phyloP scores from a whole-genome alignment of 2,888 invertebrate species.

The Sympetrum striolatum region DNA sequence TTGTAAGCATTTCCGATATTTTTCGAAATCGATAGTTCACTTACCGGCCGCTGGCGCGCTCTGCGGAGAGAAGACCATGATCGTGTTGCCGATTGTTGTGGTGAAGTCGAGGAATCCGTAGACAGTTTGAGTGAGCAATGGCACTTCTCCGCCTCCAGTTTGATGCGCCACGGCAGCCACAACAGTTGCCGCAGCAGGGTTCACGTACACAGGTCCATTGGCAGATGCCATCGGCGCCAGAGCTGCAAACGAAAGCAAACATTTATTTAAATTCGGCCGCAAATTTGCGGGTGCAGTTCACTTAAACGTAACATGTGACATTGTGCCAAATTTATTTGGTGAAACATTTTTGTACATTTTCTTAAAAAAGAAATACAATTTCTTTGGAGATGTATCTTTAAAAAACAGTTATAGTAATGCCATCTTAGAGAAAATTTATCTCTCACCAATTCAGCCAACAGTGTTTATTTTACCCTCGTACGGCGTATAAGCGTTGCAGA shows the following conservation, averaged over 20 bases:
- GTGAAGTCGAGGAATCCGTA: constrained; percentile 94
- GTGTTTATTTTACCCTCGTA: too few relatives aligned
- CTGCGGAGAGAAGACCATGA: constrained; percentile 93
- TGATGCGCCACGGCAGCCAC: neutral
- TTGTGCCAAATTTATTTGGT: too few relatives aligned
- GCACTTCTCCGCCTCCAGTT: constrained; percentile 53
- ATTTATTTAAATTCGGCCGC: neutral
- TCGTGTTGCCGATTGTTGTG: constrained; percentile 91
- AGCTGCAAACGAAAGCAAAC: neutral
- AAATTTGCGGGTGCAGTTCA: too few relatives aligned
- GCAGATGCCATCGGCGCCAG: neutral
- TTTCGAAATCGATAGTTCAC: constrained; percentile 46
- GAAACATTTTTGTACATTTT: too few relatives aligned
- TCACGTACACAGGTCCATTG: constrained; percentile 54
- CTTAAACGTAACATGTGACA: too few relatives aligned
- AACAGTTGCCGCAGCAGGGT: constrained; percentile 49
- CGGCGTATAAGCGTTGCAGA: too few relatives aligned
- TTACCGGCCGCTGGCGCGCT: constrained; percentile 74
- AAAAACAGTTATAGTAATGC: too few relatives aligned
- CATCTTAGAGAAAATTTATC: too few relatives aligned
- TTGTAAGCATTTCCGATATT: neutral
- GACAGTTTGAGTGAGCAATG: constrained; percentile 83
- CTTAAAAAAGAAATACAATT: too few relatives aligned
- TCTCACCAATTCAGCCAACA: too few relatives aligned
- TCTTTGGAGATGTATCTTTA: too few relatives aligned